Base-by-base conservation (phyloP, 2,888 invertebrate species). In the Lepeophtheirus nordmannii region DNA sequence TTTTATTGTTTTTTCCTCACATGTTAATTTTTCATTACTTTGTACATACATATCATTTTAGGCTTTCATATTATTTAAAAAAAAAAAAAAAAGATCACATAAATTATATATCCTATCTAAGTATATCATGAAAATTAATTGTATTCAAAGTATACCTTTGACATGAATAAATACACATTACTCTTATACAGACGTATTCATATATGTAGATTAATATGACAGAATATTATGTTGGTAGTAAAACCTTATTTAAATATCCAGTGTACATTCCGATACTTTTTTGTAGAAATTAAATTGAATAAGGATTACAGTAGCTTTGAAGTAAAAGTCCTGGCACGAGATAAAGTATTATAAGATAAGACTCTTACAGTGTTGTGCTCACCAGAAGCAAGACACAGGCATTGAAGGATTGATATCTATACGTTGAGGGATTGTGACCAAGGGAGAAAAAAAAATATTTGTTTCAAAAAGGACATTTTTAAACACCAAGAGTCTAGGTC, bases 21-120 rank as follows among this genome's bases (percentile, higher is more conserved):
- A n/a, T 46, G 53, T 46, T 46, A 46, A 46, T 46, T 46, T 46
- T 17, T 46, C 53, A 46, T 46, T 46, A 46, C 53, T 46, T 46
- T n/a, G 14, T 46, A 46, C 8, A 46, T n/a, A n/a, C 53, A 46
- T 46, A n/a, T n/a, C 17, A 46, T 46, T 46, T 46, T 17, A n/a
- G 53, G 53, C 53, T 46, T 46, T 46, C 53, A 46, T 46, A 17
- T n/a, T 46, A 46, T 46, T 46, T n/a, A n/a, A n/a, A n/a, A 17
- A 5, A 46, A 46, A 46, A 14, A 5, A 46, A n/a, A 46, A 46
- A 30, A 30, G 30, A 30, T 17, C 53, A 17, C 53, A 46, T 46
- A n/a, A n/a, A 46, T 14, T 46, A 46, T 46, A 17, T 46, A 46
- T 46, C 14, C 53, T 46, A 30, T 30, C 30, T 30, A 30, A 30